phyloP scores from a whole-genome alignment of 1,140 invertebrate species.

The Nebria ingens region DNA sequence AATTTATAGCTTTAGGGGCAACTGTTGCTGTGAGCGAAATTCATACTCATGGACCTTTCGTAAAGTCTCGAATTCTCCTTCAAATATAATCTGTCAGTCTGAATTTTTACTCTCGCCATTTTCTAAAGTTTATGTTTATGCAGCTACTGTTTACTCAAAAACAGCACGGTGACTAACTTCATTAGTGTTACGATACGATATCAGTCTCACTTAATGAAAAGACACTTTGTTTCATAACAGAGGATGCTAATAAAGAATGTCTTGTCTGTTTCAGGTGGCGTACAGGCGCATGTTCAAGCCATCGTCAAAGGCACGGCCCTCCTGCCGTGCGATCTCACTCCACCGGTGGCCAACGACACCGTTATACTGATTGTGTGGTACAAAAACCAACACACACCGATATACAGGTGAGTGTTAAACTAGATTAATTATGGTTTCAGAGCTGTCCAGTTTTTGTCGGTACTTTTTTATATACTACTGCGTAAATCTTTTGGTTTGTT shows the following conservation, averaged over 20 bases:
- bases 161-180: background rate
- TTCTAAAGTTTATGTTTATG: no score
- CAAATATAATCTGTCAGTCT: no score
- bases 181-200: background rate
- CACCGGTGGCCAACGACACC: conserved; percentile 44
- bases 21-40: no score
- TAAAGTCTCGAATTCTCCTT: no score
- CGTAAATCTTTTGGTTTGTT: no score
- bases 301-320: conserved; percentile 47
- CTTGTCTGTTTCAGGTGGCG: conserved; percentile 35
- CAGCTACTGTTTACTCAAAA: no score
- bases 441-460: no score
- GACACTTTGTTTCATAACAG: background rate
- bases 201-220: background rate
- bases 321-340: conserved; percentile 51
- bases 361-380: conserved; percentile 59
- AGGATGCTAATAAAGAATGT: background rate
- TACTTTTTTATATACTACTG: no score
- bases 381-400: conserved; percentile 48
- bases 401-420: conserved; percentile 48
- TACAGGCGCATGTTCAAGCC: conserved; percentile 43
- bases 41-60: no score
- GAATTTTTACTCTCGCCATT: no score
- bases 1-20: no score
- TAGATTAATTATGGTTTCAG: no score